Evolutionary conservation across 2,113 vertebrate genomes (phyloP).

Genomic region (Agelaius phoeniceus): DNA sequence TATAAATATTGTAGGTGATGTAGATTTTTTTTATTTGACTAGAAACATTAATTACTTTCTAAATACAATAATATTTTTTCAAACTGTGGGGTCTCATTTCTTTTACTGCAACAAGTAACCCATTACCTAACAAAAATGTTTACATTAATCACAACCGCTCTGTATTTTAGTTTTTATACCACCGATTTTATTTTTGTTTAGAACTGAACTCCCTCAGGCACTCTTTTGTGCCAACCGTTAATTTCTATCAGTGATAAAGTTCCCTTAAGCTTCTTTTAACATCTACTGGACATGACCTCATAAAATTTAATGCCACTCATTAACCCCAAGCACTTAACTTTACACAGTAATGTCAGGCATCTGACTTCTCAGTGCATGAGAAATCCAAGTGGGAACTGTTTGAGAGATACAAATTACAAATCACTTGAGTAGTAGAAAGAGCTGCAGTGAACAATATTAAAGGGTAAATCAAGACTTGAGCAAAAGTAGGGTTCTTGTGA

Average conservation of each 20-base stretch:
- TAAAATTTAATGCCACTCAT: slow-evolving; percentile 73
- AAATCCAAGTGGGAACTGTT: slow-evolving; percentile 66
- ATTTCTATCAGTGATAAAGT: slow-evolving; percentile 67
- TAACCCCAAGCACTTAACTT: slow-evolving; percentile 72
- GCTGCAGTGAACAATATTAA: slow-evolving; percentile 1
- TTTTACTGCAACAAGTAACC: slow-evolving; percentile 42
- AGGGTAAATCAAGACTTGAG: neutral
- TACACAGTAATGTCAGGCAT: slow-evolving; percentile 67
- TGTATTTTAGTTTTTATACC: slow-evolving; percentile 48
- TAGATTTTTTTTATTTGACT: slow-evolving; percentile 24
- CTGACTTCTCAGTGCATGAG: slow-evolving; percentile 58
- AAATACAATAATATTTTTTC: slow-evolving; percentile 50
- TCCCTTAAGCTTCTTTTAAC: slow-evolving; percentile 66
- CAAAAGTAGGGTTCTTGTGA: neutral
- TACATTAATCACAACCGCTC: slow-evolving; percentile 57
- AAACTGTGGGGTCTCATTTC: slow-evolving; percentile 39
- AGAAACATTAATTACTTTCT: slow-evolving; percentile 61
- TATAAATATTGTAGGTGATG: slow-evolving; percentile 29
- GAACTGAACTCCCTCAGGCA: slow-evolving; percentile 48
- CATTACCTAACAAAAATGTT: slow-evolving; percentile 65
- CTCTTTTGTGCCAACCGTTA: slow-evolving; percentile 53
- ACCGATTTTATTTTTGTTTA: slow-evolving; percentile 52
- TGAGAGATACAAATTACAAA: slow-evolving; percentile 61
- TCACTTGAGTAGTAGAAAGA: slow-evolving; percentile 9
- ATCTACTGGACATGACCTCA: slow-evolving; percentile 67